Percentiles rank a stretch among this genome's conserved stretches.
phyloP scores from a whole-genome alignment of 1,140 invertebrate species.

The Myzus persicae region DNA sequence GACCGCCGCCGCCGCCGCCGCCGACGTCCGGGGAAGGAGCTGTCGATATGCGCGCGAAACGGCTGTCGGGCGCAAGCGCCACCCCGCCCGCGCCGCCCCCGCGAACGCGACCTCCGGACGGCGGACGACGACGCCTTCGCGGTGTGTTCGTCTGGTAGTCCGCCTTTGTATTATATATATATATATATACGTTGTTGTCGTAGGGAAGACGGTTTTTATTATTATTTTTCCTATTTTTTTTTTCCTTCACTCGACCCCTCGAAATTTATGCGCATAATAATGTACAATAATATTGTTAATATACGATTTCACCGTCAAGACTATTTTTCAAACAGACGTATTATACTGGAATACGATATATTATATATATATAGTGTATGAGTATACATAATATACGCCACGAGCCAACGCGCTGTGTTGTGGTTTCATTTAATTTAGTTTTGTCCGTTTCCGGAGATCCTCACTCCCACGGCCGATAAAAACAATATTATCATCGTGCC shows the following conservation, averaged over 20 bases:
- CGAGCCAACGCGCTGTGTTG: background rate
- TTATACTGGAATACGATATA: background rate
- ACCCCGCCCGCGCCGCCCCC: background rate
- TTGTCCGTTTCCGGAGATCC: background rate
- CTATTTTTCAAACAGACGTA: background rate
- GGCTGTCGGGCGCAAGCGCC: slow-evolving; percentile 23
- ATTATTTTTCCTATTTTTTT: background rate
- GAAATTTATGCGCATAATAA: slow-evolving; percentile 4
- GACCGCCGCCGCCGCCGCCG: background rate
- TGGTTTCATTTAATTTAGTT: background rate
- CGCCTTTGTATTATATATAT: background rate
- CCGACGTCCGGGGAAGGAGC: background rate
- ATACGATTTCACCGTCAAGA: background rate
- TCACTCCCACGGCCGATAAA: background rate
- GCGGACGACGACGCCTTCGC: background rate
- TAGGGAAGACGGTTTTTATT: background rate
- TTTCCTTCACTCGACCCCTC: background rate
- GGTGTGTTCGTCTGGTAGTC: background rate
- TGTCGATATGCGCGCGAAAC: slow-evolving; percentile 36
- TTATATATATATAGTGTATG: too few relatives aligned
- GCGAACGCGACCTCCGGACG: background rate
- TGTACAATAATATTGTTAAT: background rate
- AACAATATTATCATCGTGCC: background rate
- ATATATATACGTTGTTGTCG: background rate
- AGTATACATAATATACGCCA: too few relatives aligned